Base-by-base conservation (phyloP, 1,140 invertebrate species). In the Drosophila jambulina region DNA sequence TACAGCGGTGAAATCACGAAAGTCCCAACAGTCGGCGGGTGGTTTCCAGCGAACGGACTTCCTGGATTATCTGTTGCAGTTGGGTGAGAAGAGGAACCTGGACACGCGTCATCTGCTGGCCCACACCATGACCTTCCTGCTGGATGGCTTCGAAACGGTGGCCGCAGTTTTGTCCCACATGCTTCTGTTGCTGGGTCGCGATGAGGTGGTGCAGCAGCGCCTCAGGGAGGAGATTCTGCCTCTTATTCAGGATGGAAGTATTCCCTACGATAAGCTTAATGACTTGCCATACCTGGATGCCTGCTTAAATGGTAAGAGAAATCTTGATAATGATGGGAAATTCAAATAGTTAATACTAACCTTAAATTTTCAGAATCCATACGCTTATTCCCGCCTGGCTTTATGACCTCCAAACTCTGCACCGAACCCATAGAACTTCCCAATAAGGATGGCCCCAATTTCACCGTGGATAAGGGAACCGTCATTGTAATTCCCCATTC, bases 401-500 rank as follows among this genome's bases (percentile, higher is more conserved):
- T 51, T 1, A 32, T 77, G 29, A 64, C 78, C n/a, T 68, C 43
- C 43, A 86, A 82, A 29, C 17, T 84, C 13, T 91, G 90, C 51
- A 91, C 90, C 1, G 65, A 91, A 32, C 0, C 46, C 12, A 43
- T 81, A 9, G 78, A 87, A 21, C 25, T 92, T 12, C 38, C 74
- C 27, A 92, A 91, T 49, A 63, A 60, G 34, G 63, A 91, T n/a
- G 91, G 91, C 0, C 46, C 46, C 2, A 57, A 46, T 17, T 36
- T 88, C 4, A 65, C 43, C 0, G 45, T 92, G 12, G 57, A 83
- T 3, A 94, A 94, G 63, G 94, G 93, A 8, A 93, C 94, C 3
- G 93, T 92, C 4, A 70, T 95, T 1, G 92, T 94, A 21, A 91
- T 96, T 5, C 94, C 95, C 0, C 85, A 95, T 27, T 87, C 92